phyloP scores from a whole-genome alignment of 1,140 invertebrate species.

The Drosophila bocqueti region DNA sequence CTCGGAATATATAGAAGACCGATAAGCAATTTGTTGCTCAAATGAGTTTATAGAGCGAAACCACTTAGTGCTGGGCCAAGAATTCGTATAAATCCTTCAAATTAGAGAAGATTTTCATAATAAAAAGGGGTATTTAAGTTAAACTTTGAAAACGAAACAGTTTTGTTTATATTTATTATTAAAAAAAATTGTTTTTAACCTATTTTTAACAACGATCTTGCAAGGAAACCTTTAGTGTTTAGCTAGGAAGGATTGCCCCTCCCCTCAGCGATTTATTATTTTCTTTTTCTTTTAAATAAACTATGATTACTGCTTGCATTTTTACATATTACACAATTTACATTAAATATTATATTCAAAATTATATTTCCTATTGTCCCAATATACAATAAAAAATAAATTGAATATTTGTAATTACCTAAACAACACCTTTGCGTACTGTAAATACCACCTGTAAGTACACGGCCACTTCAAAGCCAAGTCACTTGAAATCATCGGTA shows the following conservation, averaged over 20 bases:
- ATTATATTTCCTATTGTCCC: not conserved
- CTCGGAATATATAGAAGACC: conserved; percentile 5
- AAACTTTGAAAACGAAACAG: too few species aligned
- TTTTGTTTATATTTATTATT: too few species aligned
- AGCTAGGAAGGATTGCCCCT: too few species aligned
- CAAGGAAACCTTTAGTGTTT: too few species aligned
- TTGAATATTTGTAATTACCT: conserved; percentile 3
- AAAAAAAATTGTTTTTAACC: too few species aligned
- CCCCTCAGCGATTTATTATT: not conserved
- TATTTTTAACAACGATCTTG: too few species aligned
- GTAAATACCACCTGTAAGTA: not conserved
- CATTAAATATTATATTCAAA: not conserved
- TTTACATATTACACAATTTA: too few species aligned
- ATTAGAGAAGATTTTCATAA: too few species aligned
- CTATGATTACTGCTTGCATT: not conserved
- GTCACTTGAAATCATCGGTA: conserved; percentile 5
- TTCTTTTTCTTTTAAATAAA: not conserved
- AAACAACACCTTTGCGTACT: not conserved
- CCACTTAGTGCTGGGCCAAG: not conserved
- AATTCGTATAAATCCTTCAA: not conserved
- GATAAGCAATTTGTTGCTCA: conserved; percentile 10
- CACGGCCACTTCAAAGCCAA: conserved; percentile 6
- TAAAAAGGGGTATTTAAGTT: too few species aligned
- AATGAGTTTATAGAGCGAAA: conserved; percentile 10
- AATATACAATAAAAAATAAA: not conserved